Percentiles rank a stretch among this genome's conserved stretches.
phyloP scores from a whole-genome alignment of 1,140 invertebrate species.

The Augochlora pura region DNA sequence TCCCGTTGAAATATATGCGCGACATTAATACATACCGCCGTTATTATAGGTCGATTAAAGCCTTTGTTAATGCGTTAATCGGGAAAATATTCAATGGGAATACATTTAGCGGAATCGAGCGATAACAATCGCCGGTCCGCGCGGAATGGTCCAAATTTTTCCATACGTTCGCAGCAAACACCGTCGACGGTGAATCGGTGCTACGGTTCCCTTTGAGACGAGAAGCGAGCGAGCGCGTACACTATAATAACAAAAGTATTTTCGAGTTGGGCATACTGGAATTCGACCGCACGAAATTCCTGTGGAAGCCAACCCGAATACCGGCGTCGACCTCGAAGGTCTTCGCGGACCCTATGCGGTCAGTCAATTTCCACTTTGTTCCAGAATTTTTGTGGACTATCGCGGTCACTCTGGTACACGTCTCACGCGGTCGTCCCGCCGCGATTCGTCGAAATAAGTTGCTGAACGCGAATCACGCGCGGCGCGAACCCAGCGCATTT shows the following conservation, averaged over 20 bases:
- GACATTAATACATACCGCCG: constrained; percentile 37
- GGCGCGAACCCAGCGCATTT: neutral
- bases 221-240: constrained; percentile 17
- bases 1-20: constrained; percentile 47
- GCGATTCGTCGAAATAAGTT: neutral
- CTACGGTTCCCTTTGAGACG: constrained; percentile 51
- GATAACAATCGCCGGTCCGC: neutral
- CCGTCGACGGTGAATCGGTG: neutral
- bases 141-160: neutral
- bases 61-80: constrained; percentile 11
- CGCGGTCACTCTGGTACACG: neutral
- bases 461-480: neutral
- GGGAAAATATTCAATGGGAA: constrained; percentile 3
- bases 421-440: neutral
- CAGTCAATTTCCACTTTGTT: constrained; percentile 66
- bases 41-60: constrained; percentile 40
- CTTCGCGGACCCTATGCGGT: constrained; percentile 43
- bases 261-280: constrained; percentile 46
- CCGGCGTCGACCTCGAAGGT: constrained; percentile 66
- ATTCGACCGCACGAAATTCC: constrained; percentile 66
- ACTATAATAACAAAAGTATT: constrained; percentile 58
- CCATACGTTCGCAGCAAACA: neutral
- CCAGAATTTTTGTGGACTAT: constrained; percentile 45
- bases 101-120: neutral
- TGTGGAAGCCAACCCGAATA: constrained; percentile 64